Percentiles rank a stretch among this genome's conserved stretches.
Conservation (phyloP, 1,140 invertebrate species). For the Drosophila azteca region DNA sequence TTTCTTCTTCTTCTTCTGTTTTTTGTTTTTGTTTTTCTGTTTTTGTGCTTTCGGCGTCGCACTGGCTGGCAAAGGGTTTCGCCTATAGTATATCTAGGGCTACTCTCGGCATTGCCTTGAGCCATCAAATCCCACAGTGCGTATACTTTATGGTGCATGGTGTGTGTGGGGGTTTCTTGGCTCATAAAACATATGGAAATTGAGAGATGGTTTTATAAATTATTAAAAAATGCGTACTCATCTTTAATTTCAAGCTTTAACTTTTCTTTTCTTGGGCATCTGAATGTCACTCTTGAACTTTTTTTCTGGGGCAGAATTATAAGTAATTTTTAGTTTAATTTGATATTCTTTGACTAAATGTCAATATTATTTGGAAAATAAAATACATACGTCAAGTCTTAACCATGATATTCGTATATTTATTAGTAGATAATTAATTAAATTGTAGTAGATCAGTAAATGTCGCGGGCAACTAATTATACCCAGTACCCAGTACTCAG, state of each 20-base stretch:
- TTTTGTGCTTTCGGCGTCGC: constrained; percentile 51
- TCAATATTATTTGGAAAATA: too few relatives aligned
- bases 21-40: constrained; percentile 18
- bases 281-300: not conserved
- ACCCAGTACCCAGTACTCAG: too few relatives aligned
- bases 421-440: too few relatives aligned
- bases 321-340: too few relatives aligned
- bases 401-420: too few relatives aligned
- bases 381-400: too few relatives aligned
- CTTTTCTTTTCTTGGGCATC: too few relatives aligned
- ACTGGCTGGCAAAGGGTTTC: constrained; percentile 59
- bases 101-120: constrained; percentile 10
- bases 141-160: constrained; percentile 29
- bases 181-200: not conserved
- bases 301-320: too few relatives aligned
- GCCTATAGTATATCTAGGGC: not conserved
- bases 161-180: not conserved
- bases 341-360: too few relatives aligned
- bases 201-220: not conserved
- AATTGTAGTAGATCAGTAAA: too few relatives aligned
- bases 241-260: not conserved
- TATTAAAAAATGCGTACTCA: not conserved
- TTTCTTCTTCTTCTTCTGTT: constrained; percentile 39
- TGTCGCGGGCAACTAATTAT: too few relatives aligned
- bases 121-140: constrained; percentile 4